Percentiles rank a stretch among this genome's conserved stretches.
These are phyloP conservation scores for Drosophila anceps DNA, from an alignment of 2,888 invertebrate species.

Conservation along the genomic window DNA sequence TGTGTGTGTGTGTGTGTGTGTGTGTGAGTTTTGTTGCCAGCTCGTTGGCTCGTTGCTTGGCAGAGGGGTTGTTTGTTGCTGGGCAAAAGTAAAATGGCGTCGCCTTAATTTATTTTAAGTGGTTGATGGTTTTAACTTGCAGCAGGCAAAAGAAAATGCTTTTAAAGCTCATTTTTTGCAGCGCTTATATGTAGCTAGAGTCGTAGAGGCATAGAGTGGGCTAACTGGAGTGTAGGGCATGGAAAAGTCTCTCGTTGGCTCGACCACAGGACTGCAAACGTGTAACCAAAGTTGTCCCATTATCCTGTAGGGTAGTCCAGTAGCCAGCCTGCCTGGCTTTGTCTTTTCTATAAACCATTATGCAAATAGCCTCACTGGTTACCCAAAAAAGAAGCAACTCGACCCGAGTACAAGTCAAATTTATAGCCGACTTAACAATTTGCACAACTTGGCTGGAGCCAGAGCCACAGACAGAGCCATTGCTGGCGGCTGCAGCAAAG, in stretches of 20 bases:
- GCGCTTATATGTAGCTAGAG: conserved; percentile 8
- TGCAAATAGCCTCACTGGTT: conserved; percentile 76
- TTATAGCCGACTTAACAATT: conserved; percentile 84
- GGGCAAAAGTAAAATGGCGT: conserved; percentile 77
- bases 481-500: conserved; percentile 21
- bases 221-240: background rate
- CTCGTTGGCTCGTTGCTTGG: conserved; percentile 59
- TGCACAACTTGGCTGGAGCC: conserved; percentile 57
- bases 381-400: conserved; percentile 49
- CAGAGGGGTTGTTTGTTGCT: conserved; percentile 73
- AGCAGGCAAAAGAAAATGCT: conserved; percentile 43
- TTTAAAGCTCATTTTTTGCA: conserved; percentile 57
- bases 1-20: conserved; percentile 47
- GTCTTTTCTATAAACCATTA: conserved; percentile 79
- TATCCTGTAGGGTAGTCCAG: conserved; percentile 13
- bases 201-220: conserved; percentile 6
- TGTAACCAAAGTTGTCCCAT: conserved; percentile 37
- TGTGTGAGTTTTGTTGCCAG: conserved; percentile 52
- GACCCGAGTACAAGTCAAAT: conserved; percentile 78
- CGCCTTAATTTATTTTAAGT: conserved; percentile 82
- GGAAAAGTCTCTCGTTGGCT: background rate
- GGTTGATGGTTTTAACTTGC: conserved; percentile 78
- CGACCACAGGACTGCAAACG: conserved; percentile 40
- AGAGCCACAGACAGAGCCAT: conserved; percentile 16
- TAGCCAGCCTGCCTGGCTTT: conserved; percentile 39